A percentile compares a stretch with the other conserved stretches of the same genome.
phyloP scores from a whole-genome alignment of 1,140 invertebrate genomes.

The Caenorhabditis remanei region DNA sequence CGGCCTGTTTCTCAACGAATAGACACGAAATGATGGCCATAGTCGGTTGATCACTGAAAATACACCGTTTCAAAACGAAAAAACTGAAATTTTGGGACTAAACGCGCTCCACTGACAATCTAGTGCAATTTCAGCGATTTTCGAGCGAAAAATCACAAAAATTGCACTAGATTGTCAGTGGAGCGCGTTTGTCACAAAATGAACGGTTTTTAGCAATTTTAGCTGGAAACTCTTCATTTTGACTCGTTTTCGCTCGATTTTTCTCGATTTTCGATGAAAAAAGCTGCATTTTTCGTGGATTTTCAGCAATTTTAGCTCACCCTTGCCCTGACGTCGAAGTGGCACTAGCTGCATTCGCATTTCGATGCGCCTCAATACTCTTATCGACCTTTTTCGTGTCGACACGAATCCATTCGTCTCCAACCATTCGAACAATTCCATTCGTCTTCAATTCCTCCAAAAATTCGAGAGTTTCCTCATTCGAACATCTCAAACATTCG shows the following conservation, averaged over 20 bases:
- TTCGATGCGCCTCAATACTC: conserved; percentile 8
- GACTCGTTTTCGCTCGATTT: too few species aligned
- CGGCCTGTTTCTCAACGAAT: conserved; percentile 96
- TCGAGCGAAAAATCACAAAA: too few species aligned
- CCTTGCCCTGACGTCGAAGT: background rate
- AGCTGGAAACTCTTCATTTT: too few species aligned
- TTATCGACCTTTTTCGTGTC: conserved; percentile 61
- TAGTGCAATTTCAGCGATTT: too few species aligned
- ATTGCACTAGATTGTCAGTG: too few species aligned
- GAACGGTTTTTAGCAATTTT: too few species aligned
- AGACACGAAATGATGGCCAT: conserved; percentile 97
- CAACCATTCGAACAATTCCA: conserved; percentile 66
- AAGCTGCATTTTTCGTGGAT: background rate
- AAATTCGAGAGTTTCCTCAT: conserved; percentile 61
- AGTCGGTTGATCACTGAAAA: conserved; percentile 89
- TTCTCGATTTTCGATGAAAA: too few species aligned
- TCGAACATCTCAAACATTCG: conserved; percentile 65
- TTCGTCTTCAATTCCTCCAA: conserved; percentile 62
- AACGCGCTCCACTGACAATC: too few species aligned
- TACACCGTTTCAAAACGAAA: too few species aligned
- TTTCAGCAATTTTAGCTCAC: background rate
- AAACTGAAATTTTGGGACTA: background rate
- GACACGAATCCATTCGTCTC: conserved; percentile 70
- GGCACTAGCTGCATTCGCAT: background rate
- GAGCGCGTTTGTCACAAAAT: too few species aligned